Base-by-base conservation (phyloP, 2,797 vertebrate genomes). In the Staurois parvus region DNA sequence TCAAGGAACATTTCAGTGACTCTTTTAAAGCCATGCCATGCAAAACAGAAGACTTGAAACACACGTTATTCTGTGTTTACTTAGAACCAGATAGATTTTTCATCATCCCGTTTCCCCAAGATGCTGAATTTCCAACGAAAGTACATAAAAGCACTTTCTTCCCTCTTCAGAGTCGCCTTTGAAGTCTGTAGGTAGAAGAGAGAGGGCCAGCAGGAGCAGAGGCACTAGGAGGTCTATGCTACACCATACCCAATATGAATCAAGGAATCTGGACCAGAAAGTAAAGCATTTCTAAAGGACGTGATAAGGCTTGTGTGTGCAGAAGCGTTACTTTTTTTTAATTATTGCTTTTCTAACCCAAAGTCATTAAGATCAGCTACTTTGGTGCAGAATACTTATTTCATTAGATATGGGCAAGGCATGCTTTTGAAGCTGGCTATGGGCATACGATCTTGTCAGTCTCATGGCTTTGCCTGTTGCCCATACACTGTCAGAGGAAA, bases 1-100 rank as follows among this genome's bases (percentile, higher is more conserved):
- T 84, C 73, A 84, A 72, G 72, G 37, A 67, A 84, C 70, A 42
- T 32, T 77, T 70, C 73, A 76, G 29, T 19, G 1, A 67, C 30
- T 64, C 66, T 42, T 70, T 84, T 59, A 52, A 83, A 52, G 30
- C 34, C 37, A 12, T 15, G 30, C 6, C 26, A 34, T 29, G 52
- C 15, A 67, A 34, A 67, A 11, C 13, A 76, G 40, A 26, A 76
- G 30, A 26, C 26, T 30, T 40, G 40, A 32, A 64, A 68, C 10
- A 11, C 11, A 4, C 42, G 42, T 76, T 76, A 13, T 69, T 69
- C 32, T 72, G 67, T 77, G 72, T 75, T 84, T 84, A 37, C 64
- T n/a, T 2, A 59, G 45, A 68, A 48, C 48, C 8, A 84, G 42
- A 15, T 24, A 29, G 42, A 29, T 10, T 13, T 12, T 26, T 52